Evolutionary conservation across 2,797 vertebrate species (phyloP).

Genomic region (Lacerta agilis): DNA sequence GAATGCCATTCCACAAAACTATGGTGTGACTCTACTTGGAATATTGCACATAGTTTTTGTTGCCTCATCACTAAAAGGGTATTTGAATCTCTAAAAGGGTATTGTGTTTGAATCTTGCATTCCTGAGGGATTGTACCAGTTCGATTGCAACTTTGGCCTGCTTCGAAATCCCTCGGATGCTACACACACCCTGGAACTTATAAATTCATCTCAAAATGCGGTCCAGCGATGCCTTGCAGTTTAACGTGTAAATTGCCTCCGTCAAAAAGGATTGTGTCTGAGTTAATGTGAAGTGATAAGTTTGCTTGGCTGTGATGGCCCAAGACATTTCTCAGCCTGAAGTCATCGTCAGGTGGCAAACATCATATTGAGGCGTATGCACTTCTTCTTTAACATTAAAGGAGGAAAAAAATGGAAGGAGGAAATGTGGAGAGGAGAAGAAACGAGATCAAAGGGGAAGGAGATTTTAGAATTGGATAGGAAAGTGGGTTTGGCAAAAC

Average conservation of each 20-base stretch:
- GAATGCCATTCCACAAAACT: too few relatives aligned
- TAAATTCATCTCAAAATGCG: not conserved
- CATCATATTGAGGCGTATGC: not conserved
- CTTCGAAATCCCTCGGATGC: not conserved
- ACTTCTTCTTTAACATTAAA: not conserved
- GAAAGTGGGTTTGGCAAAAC: not conserved
- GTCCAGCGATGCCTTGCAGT: not conserved
- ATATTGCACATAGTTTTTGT: too few relatives aligned
- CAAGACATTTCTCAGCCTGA: not conserved
- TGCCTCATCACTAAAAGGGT: too few relatives aligned
- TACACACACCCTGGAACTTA: not conserved
- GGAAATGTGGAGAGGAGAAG: not conserved
- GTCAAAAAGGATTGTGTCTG: slow-evolving; percentile 18
- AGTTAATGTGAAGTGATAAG: slow-evolving; percentile 18
- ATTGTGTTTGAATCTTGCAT: too few relatives aligned
- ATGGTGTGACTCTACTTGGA: too few relatives aligned
- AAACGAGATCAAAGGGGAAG: not conserved
- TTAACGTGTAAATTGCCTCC: slow-evolving; percentile 12
- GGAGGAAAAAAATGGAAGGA: not conserved
- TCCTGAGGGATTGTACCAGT: not conserved
- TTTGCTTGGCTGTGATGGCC: not conserved
- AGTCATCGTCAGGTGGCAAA: not conserved
- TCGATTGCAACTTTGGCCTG: not conserved
- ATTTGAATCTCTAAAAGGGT: too few relatives aligned
- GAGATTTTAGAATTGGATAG: not conserved